A percentile compares a stretch with the other conserved stretches of the same genome.
These are phyloP conservation scores for Aeoliscus strigatus DNA, from an alignment of 2,797 vertebrate species.

Conservation along the genomic window DNA sequence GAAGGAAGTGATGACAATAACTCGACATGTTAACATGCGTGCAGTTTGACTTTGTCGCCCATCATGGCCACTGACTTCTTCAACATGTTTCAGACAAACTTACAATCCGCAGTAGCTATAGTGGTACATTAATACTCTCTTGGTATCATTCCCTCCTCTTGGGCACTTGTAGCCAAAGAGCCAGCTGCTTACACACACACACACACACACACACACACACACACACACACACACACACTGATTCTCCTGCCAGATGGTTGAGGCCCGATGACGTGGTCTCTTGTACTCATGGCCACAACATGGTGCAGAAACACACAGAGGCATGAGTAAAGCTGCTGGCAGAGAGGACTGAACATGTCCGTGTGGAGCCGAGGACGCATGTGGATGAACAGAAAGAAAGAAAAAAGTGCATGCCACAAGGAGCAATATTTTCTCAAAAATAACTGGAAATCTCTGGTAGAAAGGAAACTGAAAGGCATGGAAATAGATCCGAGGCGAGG, in stretches of 20 bases:
- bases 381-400: background rate
- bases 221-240: conserved; percentile 17
- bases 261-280: conserved; percentile 55
- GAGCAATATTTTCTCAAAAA: too few relatives aligned
- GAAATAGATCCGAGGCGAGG: conserved; percentile 21
- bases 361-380: background rate
- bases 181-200: conserved; percentile 32
- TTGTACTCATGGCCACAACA: conserved; percentile 42
- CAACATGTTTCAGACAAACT: too few relatives aligned
- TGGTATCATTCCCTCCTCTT: conserved; percentile 31
- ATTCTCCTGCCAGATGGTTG: conserved; percentile 65
- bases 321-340: conserved; percentile 2
- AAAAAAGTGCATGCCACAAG: background rate
- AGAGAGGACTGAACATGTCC: background rate
- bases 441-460: too few relatives aligned
- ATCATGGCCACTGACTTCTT: too few relatives aligned
- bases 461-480: conserved; percentile 8
- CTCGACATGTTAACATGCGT: too few relatives aligned
- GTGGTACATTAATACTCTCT: conserved; percentile 29
- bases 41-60: too few relatives aligned
- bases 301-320: conserved; percentile 26
- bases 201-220: conserved; percentile 7
- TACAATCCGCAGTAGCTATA: conserved; percentile 14
- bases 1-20: too few relatives aligned
- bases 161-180: conserved; percentile 26